Base-by-base conservation (phyloP, 2,113 vertebrate species). In the Empidonax traillii region DNA sequence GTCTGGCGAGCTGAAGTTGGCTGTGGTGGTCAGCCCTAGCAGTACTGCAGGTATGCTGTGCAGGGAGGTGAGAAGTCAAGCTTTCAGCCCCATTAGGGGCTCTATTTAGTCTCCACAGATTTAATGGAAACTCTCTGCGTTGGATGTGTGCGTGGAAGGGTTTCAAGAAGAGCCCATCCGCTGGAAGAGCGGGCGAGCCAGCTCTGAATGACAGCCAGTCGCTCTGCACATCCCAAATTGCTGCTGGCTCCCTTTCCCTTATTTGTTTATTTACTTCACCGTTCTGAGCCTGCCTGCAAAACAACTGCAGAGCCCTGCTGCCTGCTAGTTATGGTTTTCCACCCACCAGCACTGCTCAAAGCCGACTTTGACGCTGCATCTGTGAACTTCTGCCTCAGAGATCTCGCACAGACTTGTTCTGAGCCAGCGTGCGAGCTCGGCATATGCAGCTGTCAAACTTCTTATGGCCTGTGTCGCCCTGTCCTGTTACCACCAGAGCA, bases 181-280 rank as follows among this genome's bases (percentile, higher is more conserved):
- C 72, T 97, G 66, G 52, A 95, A 89, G 94, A 93, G 85, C 77
- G 68, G 92, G 87, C 89, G 85, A 92, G 93, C 62, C 66, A 59
- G 75, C 59, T 88, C 66, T 85, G 87, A 97, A 52, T 96, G 97
- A 93, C 94, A 95, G 96, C 77, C 89, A 86, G 87, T 82, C 94
- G 84, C 83, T 69, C 91, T 20, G 85, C 91, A 49, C 37, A 13
- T 95, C 94, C 91, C 71, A 90, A 80, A 89, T 94, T 66, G 85
- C 90, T 97, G 87, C 91, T 93, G 94, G 91, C 95, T 94, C 80
- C 12, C 39, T 94, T 94, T 79, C 81, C 21, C 80, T 69, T 96
- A 82, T 95, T 96, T 94, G 93, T 96, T 96, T 97, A 71, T 97
- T 95, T 97, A 92, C 93, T 90, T 94, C 82, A 39, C 59, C 7